phyloP scores from a whole-genome alignment of 2,113 vertebrate genomes.

The Cyanoderma ruficeps region DNA sequence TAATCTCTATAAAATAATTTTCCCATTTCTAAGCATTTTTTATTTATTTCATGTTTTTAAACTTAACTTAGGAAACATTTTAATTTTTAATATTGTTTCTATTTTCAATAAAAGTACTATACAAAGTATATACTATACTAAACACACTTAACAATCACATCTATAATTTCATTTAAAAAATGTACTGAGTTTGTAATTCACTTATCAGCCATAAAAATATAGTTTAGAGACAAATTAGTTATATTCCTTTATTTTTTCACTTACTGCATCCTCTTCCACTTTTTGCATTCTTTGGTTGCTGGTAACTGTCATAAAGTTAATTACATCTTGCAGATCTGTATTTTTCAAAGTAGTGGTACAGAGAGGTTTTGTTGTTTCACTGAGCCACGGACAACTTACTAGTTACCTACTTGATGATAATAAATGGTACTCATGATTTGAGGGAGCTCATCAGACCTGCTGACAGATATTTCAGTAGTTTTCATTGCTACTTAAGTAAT shows the following conservation, averaged over 20 bases:
- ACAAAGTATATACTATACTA: neutral
- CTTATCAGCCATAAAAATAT: neutral
- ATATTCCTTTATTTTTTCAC: neutral
- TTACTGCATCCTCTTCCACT: neutral
- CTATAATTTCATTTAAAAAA: neutral
- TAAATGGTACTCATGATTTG: neutral
- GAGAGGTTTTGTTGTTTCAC: fast-evolving
- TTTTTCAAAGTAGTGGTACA: neutral
- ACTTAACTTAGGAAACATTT: neutral
- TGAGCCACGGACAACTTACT: neutral
- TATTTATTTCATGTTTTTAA: neutral
- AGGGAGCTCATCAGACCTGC: neutral
- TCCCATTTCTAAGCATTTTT: neutral
- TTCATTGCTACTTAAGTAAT: neutral
- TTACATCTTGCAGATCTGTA: neutral
- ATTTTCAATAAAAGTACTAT: neutral
- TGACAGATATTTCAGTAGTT: neutral
- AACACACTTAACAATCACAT: neutral
- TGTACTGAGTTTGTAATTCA: neutral
- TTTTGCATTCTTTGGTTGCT: neutral
- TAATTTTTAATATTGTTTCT: neutral
- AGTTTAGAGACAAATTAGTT: neutral
- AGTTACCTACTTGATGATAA: neutral
- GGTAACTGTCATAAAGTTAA: neutral
- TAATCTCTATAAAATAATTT: neutral